Evolutionary conservation across 1,140 invertebrate genomes (phyloP).

Genomic region (Drosophila pandora): DNA sequence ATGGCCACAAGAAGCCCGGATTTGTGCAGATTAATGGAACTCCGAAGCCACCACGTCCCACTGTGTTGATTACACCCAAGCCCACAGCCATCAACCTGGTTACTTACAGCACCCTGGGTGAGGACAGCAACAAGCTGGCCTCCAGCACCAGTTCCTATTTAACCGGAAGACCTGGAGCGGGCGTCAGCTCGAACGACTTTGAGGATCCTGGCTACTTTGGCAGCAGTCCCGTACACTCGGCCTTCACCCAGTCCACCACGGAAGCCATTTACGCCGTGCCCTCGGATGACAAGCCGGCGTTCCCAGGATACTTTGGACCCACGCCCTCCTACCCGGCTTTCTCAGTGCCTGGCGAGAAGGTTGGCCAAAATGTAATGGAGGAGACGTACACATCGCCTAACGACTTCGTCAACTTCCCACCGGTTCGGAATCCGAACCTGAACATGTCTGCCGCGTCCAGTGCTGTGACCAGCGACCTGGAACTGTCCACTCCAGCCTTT

Average conservation of each 20-base stretch:
- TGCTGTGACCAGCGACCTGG: conserved; percentile 86
- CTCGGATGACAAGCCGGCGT: conserved; percentile 75
- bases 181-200: conserved; percentile 75
- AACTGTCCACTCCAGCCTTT: conserved; percentile 89
- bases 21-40: conserved; percentile 75
- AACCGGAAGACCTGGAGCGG: conserved; percentile 71
- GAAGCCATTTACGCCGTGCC: conserved; percentile 61
- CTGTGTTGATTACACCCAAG: conserved; percentile 86
- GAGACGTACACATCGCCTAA: conserved; percentile 87
- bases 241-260: conserved; percentile 65
- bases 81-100: conserved; percentile 84
- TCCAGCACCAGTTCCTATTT: conserved; percentile 85
- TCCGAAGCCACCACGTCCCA: conserved; percentile 84
- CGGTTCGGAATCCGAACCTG: conserved; percentile 91
- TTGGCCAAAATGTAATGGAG: conserved; percentile 76
- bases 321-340: conserved; percentile 81
- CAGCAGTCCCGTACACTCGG: conserved; percentile 57
- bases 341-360: conserved; percentile 72
- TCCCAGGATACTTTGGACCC: conserved; percentile 79
- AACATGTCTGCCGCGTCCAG: conserved; percentile 88
- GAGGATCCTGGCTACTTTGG: conserved; percentile 83
- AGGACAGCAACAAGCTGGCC: conserved; percentile 35
- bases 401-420: conserved; percentile 91
- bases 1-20: conserved; percentile 69
- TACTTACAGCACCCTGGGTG: conserved; percentile 37